Evolutionary conservation across 1,140 invertebrate species (phyloP).

Genomic region (Hylaeus volcanicus): DNA sequence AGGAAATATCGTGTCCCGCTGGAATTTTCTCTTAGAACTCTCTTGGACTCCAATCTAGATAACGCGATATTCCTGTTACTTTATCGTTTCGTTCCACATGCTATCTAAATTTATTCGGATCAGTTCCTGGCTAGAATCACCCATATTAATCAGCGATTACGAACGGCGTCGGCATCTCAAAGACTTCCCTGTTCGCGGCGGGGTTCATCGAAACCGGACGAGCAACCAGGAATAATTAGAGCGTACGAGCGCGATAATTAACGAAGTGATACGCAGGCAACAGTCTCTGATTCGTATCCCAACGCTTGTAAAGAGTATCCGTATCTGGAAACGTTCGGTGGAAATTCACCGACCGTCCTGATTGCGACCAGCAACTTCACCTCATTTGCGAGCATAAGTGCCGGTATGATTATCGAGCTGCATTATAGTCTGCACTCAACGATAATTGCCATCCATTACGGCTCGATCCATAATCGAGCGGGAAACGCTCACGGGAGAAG

Average conservation of each 20-base stretch:
- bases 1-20: too few species aligned
- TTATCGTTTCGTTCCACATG: too few species aligned
- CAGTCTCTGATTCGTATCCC: too few species aligned
- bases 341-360: constrained; percentile 7
- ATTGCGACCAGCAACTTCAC: constrained; percentile 28
- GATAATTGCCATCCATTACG: constrained; percentile 65
- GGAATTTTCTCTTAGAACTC: too few species aligned
- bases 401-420: constrained; percentile 60
- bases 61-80: too few species aligned
- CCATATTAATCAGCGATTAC: constrained; percentile 9
- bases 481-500: constrained; percentile 46
- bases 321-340: neutral
- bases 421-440: constrained; percentile 63
- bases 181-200: neutral
- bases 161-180: neutral
- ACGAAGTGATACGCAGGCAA: neutral
- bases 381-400: constrained; percentile 53
- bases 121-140: too few species aligned
- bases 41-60: too few species aligned
- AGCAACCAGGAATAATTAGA: neutral
- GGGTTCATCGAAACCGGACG: constrained; percentile 13
- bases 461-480: constrained; percentile 57
- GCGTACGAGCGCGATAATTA: constrained; percentile 5
- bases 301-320: neutral
- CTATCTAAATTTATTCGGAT: too few species aligned